Conservation (phyloP, 2,888 invertebrate species). For the Rotaria socialis region DNA sequence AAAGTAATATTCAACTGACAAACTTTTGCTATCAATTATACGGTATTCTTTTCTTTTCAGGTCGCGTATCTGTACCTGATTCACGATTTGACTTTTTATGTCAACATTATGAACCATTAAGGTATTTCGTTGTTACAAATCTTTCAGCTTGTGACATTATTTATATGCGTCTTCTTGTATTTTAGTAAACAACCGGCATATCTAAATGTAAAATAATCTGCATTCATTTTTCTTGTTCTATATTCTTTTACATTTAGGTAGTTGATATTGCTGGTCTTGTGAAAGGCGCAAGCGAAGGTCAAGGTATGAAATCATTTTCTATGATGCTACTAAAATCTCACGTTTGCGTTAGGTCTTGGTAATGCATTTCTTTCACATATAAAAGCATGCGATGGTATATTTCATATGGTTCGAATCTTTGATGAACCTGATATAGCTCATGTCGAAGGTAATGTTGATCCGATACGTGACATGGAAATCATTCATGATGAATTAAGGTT, state of each 20-base stretch:
- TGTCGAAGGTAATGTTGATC: conserved; percentile 95
- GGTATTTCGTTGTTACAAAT: conserved; percentile 56
- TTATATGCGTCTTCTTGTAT: conserved; percentile 49
- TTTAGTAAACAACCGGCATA: conserved; percentile 94
- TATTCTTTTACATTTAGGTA: neutral
- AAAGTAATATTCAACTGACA: conserved; percentile 59
- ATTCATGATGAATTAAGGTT: conserved; percentile 78
- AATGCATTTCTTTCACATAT: conserved; percentile 98
- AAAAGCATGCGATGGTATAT: conserved; percentile 93
- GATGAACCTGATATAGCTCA: conserved; percentile 85
- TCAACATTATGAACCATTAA: conserved; percentile 81
- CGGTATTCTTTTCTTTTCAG: conserved; percentile 51
- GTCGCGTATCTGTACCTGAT: conserved; percentile 96
- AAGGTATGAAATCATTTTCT: conserved; percentile 62
- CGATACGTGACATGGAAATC: conserved; percentile 89
- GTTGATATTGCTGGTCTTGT: conserved; percentile 98
- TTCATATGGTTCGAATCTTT: conserved; percentile 86
- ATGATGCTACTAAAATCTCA: neutral
- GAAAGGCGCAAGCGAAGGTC: conserved; percentile 93
- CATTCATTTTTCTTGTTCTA: neutral
- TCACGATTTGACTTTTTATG: conserved; percentile 84
- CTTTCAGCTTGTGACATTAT: conserved; percentile 36
- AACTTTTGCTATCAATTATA: neutral
- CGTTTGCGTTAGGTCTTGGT: conserved; percentile 67
- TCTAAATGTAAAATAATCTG: conserved; percentile 69